phyloP scores from a whole-genome alignment of 2,113 vertebrate genomes.

The Ageneiosus marmoratus region DNA sequence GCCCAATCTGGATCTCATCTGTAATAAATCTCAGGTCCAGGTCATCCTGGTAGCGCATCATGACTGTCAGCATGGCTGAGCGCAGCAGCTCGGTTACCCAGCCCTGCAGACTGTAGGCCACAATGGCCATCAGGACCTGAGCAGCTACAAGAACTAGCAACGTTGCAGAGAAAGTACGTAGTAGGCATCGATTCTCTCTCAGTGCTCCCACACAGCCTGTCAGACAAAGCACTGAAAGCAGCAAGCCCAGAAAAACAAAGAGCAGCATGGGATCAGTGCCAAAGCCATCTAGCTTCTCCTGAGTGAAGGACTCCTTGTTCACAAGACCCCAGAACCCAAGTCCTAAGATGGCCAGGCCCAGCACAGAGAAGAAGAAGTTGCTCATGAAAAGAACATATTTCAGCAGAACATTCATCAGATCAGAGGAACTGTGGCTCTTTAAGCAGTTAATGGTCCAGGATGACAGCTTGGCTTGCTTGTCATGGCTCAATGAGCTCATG shows the following conservation, averaged over 20 bases:
- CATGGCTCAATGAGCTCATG: neutral
- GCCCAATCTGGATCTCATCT: constrained; percentile 83
- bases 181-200: constrained; percentile 78
- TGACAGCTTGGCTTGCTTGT: neutral
- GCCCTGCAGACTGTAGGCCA: constrained; percentile 70
- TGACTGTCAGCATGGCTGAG: constrained; percentile 71
- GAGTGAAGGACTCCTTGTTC: constrained; percentile 75
- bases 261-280: constrained; percentile 83
- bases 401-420: constrained; percentile 66
- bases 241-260: constrained; percentile 71
- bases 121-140: constrained; percentile 73
- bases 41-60: constrained; percentile 84
- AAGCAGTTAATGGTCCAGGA: neutral
- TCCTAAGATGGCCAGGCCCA: constrained; percentile 75
- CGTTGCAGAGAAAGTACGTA: constrained; percentile 71
- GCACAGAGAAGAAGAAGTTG: constrained; percentile 81
- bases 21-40: constrained; percentile 85
- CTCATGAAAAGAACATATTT: constrained; percentile 77
- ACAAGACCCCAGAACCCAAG: constrained; percentile 86
- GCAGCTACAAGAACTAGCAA: constrained; percentile 68
- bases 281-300: constrained; percentile 66
- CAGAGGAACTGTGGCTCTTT: too few species aligned
- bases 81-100: constrained; percentile 69
- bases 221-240: constrained; percentile 72
- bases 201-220: constrained; percentile 81